phyloP scores from a whole-genome alignment of 2,888 invertebrate genomes.

The Microctonus hyperodae region DNA sequence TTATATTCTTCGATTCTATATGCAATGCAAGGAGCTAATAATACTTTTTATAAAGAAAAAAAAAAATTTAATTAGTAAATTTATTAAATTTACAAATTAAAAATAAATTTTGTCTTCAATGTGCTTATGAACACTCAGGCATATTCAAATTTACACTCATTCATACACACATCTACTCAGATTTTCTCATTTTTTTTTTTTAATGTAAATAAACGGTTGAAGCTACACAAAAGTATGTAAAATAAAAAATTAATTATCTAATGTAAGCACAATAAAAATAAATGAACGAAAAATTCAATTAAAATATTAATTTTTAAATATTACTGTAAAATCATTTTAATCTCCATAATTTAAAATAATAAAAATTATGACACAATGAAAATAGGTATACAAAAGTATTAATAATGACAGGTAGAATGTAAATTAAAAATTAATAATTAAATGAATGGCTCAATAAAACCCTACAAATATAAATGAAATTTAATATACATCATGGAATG shows the following conservation, averaged over 20 bases:
- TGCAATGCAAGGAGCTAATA: not conserved
- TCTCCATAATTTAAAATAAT: not conserved
- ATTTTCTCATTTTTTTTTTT: not conserved
- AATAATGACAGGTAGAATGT: not conserved
- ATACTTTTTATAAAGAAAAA: not conserved
- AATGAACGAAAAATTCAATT: not conserved
- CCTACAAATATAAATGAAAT: not conserved
- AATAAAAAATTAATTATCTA: not conserved
- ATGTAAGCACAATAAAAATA: not conserved
- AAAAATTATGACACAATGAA: not conserved
- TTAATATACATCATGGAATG: slow-evolving; percentile 4
- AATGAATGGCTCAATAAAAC: not conserved
- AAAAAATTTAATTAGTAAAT: not conserved
- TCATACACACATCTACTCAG: not conserved
- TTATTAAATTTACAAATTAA: not conserved
- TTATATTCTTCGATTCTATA: not conserved
- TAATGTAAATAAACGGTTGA: not conserved
- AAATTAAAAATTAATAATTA: not conserved
- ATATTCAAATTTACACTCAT: not conserved
- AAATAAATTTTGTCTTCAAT: not conserved
- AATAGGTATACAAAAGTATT: not conserved
- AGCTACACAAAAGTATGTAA: not conserved
- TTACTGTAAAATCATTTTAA: not conserved
- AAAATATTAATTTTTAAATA: not conserved
- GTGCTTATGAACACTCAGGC: not conserved